Percentiles rank a stretch among this genome's conserved stretches.
These are phyloP conservation scores for Hippocampus mohnikei DNA, from an alignment of 2,113 vertebrate genomes.

Conservation along the genomic window DNA sequence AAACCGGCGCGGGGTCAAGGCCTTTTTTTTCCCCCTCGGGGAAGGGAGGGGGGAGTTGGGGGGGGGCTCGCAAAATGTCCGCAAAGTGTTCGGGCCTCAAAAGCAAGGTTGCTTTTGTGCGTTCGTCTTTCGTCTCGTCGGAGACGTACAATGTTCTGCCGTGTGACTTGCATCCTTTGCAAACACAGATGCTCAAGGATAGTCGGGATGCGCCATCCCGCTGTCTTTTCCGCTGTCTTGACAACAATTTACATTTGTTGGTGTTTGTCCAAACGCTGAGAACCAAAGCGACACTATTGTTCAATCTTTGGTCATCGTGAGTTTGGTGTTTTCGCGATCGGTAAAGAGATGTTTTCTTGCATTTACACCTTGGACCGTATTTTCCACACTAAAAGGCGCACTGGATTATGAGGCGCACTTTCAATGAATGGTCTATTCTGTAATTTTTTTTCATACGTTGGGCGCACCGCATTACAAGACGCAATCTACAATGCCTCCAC, in stretches of 20 bases:
- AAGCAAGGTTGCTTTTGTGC: conserved; percentile 52
- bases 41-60: conserved; percentile 9
- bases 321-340: no score
- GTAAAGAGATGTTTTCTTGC: no score
- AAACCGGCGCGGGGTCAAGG: conserved; percentile 43
- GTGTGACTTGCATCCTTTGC: conserved; percentile 49
- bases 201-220: conserved; percentile 15
- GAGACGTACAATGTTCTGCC: conserved; percentile 45
- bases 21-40: conserved; percentile 35
- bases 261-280: not conserved
- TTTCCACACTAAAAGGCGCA: no score
- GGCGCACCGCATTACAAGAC: no score
- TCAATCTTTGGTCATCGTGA: no score
- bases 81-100: conserved; percentile 52
- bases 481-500: no score
- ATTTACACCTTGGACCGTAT: no score
- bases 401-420: no score
- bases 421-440: no score
- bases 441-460: no score
- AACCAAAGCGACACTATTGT: no score
- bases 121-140: conserved; percentile 39
- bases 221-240: conserved; percentile 36
- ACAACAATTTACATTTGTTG: conserved; percentile 35
- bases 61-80: conserved; percentile 40
- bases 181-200: conserved; percentile 55